Evolutionary conservation across 2,797 vertebrate genomes (phyloP).

Genomic region (Diplodus puntazzo): DNA sequence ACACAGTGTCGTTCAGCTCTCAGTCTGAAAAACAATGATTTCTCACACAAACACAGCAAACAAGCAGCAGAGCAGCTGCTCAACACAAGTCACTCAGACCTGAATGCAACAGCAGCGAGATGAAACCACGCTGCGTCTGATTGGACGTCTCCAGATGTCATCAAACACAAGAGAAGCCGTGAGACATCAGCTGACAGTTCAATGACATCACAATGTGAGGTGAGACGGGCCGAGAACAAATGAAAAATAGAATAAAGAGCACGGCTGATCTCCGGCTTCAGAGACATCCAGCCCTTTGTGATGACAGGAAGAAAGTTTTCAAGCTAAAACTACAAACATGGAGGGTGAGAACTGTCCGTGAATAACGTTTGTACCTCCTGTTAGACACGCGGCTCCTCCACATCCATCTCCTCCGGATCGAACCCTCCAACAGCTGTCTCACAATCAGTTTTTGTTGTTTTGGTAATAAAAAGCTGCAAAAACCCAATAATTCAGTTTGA

Average conservation of each 20-base stretch:
- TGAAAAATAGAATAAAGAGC: constrained; percentile 4
- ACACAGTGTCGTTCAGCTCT: too few relatives aligned
- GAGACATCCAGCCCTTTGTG: neutral
- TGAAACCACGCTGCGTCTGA: neutral
- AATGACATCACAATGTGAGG: neutral
- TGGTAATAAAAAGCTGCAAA: too few relatives aligned
- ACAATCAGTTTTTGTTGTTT: too few relatives aligned
- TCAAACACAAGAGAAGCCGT: too few relatives aligned
- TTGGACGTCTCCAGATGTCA: neutral
- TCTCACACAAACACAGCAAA: constrained; percentile 7
- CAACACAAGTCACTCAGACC: neutral
- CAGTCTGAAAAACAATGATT: constrained; percentile 3
- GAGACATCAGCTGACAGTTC: neutral
- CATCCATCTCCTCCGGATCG: neutral
- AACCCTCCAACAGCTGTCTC: too few relatives aligned
- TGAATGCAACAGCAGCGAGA: neutral
- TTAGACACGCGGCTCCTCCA: neutral
- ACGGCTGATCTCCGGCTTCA: neutral
- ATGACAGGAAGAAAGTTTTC: neutral
- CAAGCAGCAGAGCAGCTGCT: neutral
- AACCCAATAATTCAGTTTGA: too few relatives aligned
- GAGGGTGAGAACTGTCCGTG: neutral
- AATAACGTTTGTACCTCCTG: neutral
- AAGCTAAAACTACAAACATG: neutral
- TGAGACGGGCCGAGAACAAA: neutral